Percentiles rank a stretch among this genome's conserved stretches.
Conservation (phyloP, 1,140 invertebrate species). For the Cepaea nemoralis region DNA sequence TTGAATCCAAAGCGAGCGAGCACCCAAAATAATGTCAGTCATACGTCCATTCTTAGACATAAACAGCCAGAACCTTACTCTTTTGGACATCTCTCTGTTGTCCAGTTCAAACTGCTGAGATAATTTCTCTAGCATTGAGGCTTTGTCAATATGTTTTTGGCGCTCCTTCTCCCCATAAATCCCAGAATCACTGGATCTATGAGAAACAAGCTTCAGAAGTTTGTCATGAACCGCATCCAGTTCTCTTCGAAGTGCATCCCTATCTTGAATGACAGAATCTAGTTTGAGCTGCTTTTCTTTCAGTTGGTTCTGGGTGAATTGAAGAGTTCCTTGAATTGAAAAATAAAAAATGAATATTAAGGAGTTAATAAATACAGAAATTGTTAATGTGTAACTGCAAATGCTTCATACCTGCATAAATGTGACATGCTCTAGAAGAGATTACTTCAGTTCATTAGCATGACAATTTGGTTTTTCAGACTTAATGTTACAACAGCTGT, state of each 20-base stretch:
- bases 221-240: conserved; percentile 49
- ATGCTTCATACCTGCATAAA: no score
- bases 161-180: conserved; percentile 56
- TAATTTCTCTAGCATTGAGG: conserved; percentile 55
- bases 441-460: no score
- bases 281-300: conserved; percentile 42
- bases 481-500: no score
- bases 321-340: conserved; percentile 5
- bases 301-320: conserved; percentile 34
- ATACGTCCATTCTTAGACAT: no score
- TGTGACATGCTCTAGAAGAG: no score
- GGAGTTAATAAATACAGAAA: neutral
- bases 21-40: no score
- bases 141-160: conserved; percentile 57
- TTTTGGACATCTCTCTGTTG: conserved; percentile 63
- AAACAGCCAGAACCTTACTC: no score
- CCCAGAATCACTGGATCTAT: conserved; percentile 40
- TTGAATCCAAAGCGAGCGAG: no score
- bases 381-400: no score
- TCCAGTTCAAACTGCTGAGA: conserved; percentile 62
- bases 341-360: neutral
- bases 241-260: conserved; percentile 51
- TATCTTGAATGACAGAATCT: conserved; percentile 38
- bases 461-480: no score
- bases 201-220: conserved; percentile 51